These are phyloP conservation scores for Zapornia atra DNA, from an alignment of 2,113 vertebrate genomes.

Conservation along the genomic window DNA sequence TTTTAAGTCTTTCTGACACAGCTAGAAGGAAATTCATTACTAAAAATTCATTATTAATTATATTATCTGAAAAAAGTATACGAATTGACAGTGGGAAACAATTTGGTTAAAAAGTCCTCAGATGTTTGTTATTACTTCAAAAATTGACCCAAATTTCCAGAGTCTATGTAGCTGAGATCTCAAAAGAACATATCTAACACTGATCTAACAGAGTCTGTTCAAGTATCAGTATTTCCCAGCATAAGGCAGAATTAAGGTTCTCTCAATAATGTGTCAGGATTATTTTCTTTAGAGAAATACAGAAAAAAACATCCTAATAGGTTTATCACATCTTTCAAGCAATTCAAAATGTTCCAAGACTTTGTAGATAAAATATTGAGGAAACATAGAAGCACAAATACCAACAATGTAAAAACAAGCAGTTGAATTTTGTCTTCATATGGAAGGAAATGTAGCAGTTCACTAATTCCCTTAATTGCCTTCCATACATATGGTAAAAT, in stretches of 20 bases:
- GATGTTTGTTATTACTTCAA: not conserved
- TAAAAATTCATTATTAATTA: not conserved
- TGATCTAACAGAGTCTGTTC: not conserved
- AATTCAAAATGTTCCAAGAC: not conserved
- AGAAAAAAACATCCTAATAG: not conserved
- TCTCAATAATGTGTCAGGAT: not conserved
- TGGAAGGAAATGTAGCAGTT: not conserved
- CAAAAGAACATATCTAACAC: not conserved
- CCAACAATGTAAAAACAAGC: not conserved
- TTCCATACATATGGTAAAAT: not conserved
- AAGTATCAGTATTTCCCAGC: not conserved
- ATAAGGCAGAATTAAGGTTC: not conserved
- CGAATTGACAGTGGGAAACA: not conserved
- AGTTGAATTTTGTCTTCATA: not conserved
- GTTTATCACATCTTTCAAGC: not conserved
- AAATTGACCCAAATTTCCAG: not conserved
- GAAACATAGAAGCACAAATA: not conserved
- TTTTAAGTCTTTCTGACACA: not conserved
- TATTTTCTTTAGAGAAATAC: not conserved
- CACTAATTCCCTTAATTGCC: not conserved
- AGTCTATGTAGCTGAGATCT: not conserved
- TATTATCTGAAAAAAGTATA: not conserved
- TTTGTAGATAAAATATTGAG: not conserved
- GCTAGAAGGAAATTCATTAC: not conserved
- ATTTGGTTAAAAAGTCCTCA: not conserved